These are phyloP conservation scores for Fistularia commersonii DNA, from an alignment of 2,797 vertebrate genomes.

Conservation along the genomic window DNA sequence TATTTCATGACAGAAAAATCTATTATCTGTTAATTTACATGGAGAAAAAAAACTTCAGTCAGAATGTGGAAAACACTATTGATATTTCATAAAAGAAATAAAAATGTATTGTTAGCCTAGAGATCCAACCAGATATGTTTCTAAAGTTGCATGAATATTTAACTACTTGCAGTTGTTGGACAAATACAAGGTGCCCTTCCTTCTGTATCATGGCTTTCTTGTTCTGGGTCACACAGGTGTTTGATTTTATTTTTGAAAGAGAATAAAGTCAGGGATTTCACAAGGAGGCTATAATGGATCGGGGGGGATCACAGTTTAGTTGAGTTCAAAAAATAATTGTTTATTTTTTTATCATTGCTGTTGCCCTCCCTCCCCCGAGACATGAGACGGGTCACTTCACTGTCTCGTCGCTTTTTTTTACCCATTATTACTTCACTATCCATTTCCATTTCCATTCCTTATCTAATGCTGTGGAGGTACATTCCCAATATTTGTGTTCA, in stretches of 20 bases:
- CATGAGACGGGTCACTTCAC: slow-evolving; percentile 61
- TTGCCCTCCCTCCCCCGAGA: slow-evolving; percentile 36
- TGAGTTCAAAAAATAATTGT: slow-evolving; percentile 56
- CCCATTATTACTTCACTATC: slow-evolving; percentile 59
- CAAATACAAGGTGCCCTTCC: slow-evolving; percentile 83
- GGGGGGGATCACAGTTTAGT: slow-evolving; percentile 19
- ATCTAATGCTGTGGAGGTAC: slow-evolving; percentile 1
- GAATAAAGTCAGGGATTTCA: slow-evolving; percentile 66
- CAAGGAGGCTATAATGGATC: slow-evolving; percentile 77
- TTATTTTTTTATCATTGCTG: background rate
- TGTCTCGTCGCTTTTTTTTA: slow-evolving; percentile 30
- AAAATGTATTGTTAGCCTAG: slow-evolving; percentile 91
- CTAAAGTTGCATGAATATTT: slow-evolving; percentile 96
- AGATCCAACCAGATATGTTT: slow-evolving; percentile 93
- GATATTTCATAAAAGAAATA: slow-evolving; percentile 76
- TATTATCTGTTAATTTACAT: slow-evolving; percentile 70
- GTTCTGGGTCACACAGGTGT: slow-evolving; percentile 77
- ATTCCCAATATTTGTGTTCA: slow-evolving; percentile 35
- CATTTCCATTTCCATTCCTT: slow-evolving; percentile 44
- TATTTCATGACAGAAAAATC: slow-evolving; percentile 72
- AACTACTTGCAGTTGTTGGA: slow-evolving; percentile 86
- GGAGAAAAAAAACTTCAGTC: slow-evolving; percentile 63
- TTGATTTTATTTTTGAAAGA: slow-evolving; percentile 69
- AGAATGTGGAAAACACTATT: slow-evolving; percentile 78
- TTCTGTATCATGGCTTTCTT: slow-evolving; percentile 81